phyloP scores from a whole-genome alignment of 2,113 vertebrate genomes.

The Nibea coibor region DNA sequence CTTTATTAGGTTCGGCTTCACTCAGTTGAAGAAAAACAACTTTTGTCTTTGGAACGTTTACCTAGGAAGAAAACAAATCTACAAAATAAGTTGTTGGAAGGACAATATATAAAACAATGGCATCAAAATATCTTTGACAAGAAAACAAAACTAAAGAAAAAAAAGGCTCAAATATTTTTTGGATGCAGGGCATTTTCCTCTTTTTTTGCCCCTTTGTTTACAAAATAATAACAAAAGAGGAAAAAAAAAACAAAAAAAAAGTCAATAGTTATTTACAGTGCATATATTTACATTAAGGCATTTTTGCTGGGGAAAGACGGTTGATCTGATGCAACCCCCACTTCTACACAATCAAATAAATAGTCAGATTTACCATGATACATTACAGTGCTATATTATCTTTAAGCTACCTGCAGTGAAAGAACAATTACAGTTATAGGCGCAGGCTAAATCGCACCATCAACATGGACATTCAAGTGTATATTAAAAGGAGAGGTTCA shows the following conservation, averaged over 20 bases:
- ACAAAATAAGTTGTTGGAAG: conserved; percentile 82
- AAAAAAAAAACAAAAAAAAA: conserved; percentile 55
- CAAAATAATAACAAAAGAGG: conserved; percentile 73
- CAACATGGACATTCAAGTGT: conserved; percentile 47
- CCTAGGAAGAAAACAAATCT: conserved; percentile 76
- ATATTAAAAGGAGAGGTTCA: conserved; percentile 46
- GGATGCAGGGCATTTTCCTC: conserved; percentile 73
- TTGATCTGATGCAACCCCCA: conserved; percentile 76
- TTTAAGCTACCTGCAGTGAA: conserved; percentile 78
- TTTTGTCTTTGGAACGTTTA: conserved; percentile 84
- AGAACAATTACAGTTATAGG: conserved; percentile 72
- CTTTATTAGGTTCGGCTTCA: conserved; percentile 85
- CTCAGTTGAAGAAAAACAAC: conserved; percentile 85
- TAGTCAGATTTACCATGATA: conserved; percentile 79
- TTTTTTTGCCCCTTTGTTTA: conserved; percentile 77
- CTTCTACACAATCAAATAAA: conserved; percentile 85
- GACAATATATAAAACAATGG: conserved; percentile 79
- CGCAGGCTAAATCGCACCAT: conserved; percentile 60
- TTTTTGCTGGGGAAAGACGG: conserved; percentile 81
- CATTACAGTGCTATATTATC: conserved; percentile 81
- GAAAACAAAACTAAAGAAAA: conserved; percentile 36
- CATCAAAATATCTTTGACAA: conserved; percentile 78
- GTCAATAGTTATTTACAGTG: conserved; percentile 82
- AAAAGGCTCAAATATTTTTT: conserved; percentile 78
- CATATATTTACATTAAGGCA: conserved; percentile 88